Base-by-base conservation (phyloP, 2,888 invertebrate species). In the Eumerus sabulonum region DNA sequence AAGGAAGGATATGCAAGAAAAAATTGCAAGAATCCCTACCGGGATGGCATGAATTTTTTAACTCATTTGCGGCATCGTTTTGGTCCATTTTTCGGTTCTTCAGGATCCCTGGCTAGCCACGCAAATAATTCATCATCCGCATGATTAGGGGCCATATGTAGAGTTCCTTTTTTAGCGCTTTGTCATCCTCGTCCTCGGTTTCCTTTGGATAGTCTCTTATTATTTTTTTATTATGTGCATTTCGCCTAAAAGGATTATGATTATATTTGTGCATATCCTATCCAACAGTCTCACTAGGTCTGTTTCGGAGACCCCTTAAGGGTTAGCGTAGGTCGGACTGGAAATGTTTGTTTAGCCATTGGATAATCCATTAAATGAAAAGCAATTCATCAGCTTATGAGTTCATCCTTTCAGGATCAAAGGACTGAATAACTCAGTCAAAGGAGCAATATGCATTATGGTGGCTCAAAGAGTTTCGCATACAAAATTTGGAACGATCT, bases 321-420 rank as follows among this genome's bases (percentile, higher is more conserved):
- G 27, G 27, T 2, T 27, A 2, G 27, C 27, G 7, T 4, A 27
- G 27, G 27, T 27, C 27, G 27, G 27, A 27, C 27, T 27, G 27
- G 7, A 27, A 27, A 27, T 27, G 2, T 27, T 27, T 27, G 35
- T 54, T 60, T 66, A 44, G 45, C 63, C 67, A 47, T 67, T 50
- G 71, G 57, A 67, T 63, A 47, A 67, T 51, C 66, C 36, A 57
- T 57, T 68, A 56, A 51, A 19, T 50, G 51, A 42, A 35, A 27
- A 16, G 62, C 62, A 50, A 62, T 74, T 62, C 60, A 62, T 67
- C 77, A 67, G 27, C 13, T 48, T 5, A 62, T 57, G 72, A 44
- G 54, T 17, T 60, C 54, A 57, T 27, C 51, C 67, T 54, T 57
- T 56, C 50, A 72, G 67, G 77, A 77, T 72, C 77, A 77, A 72